These are phyloP conservation scores for Anolis apletophallus DNA, from an alignment of 2,797 vertebrate genomes.

Conservation along the genomic window DNA sequence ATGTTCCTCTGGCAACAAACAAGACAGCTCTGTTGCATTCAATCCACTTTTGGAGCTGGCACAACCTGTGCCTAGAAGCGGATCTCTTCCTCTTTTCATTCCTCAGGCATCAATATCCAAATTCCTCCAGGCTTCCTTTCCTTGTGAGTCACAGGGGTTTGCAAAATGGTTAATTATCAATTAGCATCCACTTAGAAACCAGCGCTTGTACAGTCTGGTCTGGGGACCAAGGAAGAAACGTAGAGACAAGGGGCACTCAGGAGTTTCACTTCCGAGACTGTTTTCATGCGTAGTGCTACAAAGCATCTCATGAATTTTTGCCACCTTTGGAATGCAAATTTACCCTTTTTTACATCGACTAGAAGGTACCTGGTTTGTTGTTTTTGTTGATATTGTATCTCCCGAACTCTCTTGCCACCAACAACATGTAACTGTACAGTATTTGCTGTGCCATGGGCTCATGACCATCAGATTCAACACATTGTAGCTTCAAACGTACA, in stretches of 20 bases:
- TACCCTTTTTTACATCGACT: neutral
- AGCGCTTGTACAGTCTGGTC: neutral
- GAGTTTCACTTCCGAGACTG: neutral
- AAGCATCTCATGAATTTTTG: neutral
- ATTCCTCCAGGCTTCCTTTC: neutral
- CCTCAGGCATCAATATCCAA: neutral
- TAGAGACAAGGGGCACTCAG: neutral
- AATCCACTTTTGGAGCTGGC: neutral
- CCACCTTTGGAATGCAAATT: neutral
- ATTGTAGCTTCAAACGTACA: no score
- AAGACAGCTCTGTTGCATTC: neutral
- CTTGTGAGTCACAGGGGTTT: neutral
- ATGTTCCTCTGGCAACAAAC: neutral
- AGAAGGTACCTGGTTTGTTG: neutral
- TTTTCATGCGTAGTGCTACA: neutral
- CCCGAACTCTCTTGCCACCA: neutral
- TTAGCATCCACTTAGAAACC: slow-evolving; percentile 26
- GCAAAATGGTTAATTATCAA: slow-evolving; percentile 15
- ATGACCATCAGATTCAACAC: no score
- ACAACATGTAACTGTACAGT: neutral
- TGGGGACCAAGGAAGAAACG: neutral
- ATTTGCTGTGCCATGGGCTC: neutral
- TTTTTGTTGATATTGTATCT: neutral
- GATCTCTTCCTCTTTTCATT: no score
- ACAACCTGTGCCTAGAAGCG: neutral